Evolutionary conservation across 2,888 invertebrate genomes (phyloP), one percentile per base, ranked within the genome.

Genomic region (Tetanocera ferruginea): DNA sequence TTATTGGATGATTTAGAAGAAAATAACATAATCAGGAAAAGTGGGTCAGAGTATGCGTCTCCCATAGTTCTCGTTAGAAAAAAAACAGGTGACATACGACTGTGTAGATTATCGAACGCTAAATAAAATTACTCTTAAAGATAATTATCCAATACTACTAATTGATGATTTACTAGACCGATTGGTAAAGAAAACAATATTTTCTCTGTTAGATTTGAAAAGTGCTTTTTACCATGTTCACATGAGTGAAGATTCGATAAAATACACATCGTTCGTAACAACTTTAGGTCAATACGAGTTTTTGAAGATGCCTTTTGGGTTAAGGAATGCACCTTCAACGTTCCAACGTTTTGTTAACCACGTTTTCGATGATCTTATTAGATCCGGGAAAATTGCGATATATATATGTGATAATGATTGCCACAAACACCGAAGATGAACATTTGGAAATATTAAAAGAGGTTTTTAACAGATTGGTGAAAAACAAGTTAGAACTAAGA

Each of bases 321-420:
- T 37, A 37, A 37, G 37, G 37, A 37, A 37, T 37, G 37, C 37
- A 37, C 37, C 37, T 37, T 37, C 37, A 37, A 6, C 37, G 5
- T 83, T 83, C 77, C 82, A 84, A 70, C 80, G 81, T 73, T 70
- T 79, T 69, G 79, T 84, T 55, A 78, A 79, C 57, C 67, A 79
- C 49, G 81, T 84, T 52, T 83, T 85, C 77, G 67, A 67, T 8
- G 76, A 82, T 70, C 73, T 81, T n/a, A 78, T 84, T 52, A 57
- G 52, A 37, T 77, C 71, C 1, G 78, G 78, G 11, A 80, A 82
- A 64, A 66, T 83, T 6, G 43, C 79, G 19, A 80, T 85, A 23
- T 85, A 85, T 78, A 77, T 86, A 57, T 84, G 85, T 62, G 84
- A 81, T 86, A 23, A 75, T 85, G 77, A 76, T 84, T 3, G 80